phyloP scores from a whole-genome alignment of 2,113 vertebrate genomes.

The Daphoenositta chrysoptera region DNA sequence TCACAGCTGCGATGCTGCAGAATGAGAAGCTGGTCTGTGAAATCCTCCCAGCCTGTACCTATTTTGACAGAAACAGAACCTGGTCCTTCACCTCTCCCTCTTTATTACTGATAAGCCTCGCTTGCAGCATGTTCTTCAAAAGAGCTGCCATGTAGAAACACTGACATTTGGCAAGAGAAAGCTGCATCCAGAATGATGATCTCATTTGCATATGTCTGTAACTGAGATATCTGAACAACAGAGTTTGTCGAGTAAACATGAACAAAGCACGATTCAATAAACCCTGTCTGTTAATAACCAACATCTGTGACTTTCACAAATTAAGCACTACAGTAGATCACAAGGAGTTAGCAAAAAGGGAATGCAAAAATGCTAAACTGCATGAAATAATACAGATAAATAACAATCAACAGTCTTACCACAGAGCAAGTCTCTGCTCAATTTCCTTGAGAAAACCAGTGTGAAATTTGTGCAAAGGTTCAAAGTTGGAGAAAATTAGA shows the following conservation, averaged over 20 bases:
- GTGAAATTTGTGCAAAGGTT: conserved; percentile 95
- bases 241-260: neutral
- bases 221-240: neutral
- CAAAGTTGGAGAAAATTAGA: conserved; percentile 87
- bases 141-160: neutral
- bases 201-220: neutral
- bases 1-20: neutral
- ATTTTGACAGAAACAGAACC: neutral
- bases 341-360: neutral
- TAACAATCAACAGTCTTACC: conserved; percentile 76
- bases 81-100: neutral
- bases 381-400: neutral
- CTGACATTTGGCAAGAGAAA: conserved; percentile 1
- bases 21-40: neutral
- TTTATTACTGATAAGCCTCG: neutral
- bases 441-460: conserved; percentile 94
- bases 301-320: neutral
- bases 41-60: neutral
- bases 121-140: neutral
- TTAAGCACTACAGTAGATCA: neutral
- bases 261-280: neutral
- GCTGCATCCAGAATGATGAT: neutral
- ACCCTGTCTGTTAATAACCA: neutral
- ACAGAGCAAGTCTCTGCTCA: conserved; percentile 91
- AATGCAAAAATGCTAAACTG: neutral